Conservation (phyloP, 1,140 invertebrate species). For the Eriocheir sinensis region DNA sequence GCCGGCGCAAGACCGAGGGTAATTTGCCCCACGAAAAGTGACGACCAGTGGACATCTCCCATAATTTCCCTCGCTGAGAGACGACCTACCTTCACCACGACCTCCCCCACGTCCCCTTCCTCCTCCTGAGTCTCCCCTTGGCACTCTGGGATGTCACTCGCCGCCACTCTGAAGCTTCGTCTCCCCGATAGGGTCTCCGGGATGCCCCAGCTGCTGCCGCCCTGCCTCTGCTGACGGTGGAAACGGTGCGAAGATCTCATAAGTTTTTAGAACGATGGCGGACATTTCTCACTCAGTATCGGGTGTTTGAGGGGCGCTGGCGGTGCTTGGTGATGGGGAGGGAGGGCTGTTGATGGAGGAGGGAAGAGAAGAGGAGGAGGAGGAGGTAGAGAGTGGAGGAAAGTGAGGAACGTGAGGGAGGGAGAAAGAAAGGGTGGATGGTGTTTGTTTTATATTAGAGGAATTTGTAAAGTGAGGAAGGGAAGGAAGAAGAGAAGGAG, state of each 20-base stretch:
- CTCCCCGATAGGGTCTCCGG: slow-evolving; percentile 34
- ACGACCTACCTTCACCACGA: not conserved
- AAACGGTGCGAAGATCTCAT: not conserved
- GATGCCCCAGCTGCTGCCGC: not conserved
- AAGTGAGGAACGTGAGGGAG: too few species aligned
- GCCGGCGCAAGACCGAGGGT: slow-evolving; percentile 30
- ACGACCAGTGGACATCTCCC: slow-evolving; percentile 47
- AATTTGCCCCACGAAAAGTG: slow-evolving; percentile 49
- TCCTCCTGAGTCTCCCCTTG: not conserved
- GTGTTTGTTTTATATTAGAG: not conserved
- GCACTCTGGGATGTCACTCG: slow-evolving; percentile 39
- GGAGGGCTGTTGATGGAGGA: too few species aligned
- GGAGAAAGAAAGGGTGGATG: not conserved
- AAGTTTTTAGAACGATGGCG: slow-evolving; percentile 40
- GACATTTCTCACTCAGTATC: slow-evolving; percentile 52
- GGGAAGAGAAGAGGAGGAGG: not conserved
- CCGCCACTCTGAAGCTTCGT: slow-evolving; percentile 19
- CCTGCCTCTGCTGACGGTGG: slow-evolving; percentile 30
- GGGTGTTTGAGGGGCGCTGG: not conserved
- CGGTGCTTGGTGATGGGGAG: not conserved
- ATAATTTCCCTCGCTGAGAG: slow-evolving; percentile 41
- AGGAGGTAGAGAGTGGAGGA: not conserved
- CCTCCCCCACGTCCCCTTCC: not conserved
- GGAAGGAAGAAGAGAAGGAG: not conserved
- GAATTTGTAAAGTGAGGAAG: not conserved